phyloP scores from a whole-genome alignment of 2,797 vertebrate genomes.

The Acropternis orthonyx region DNA sequence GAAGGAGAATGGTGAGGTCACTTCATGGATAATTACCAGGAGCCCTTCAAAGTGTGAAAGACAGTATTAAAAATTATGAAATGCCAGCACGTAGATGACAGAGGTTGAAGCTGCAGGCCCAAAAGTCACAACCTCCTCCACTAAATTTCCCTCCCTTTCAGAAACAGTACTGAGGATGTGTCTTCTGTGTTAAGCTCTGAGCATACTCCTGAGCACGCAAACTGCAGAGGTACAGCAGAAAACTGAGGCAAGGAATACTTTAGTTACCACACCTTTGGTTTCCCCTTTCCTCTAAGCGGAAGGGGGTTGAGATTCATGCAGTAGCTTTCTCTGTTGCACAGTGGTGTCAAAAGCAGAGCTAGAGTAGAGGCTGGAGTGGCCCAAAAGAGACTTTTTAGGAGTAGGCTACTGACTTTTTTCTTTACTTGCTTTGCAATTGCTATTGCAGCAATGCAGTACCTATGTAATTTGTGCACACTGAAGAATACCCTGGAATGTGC shows the following conservation, averaged over 20 bases:
- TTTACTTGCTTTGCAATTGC: not conserved
- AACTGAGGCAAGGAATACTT: not conserved
- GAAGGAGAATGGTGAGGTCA: not conserved
- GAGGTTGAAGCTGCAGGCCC: not conserved
- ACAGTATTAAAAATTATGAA: not conserved
- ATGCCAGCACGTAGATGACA: not conserved
- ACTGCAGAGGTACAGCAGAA: not conserved
- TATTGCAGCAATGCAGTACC: not conserved
- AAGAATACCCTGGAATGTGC: fast-evolving
- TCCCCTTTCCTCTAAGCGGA: not conserved
- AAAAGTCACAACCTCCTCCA: not conserved
- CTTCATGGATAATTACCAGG: not conserved
- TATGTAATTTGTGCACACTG: fast-evolving
- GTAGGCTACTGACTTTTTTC: not conserved
- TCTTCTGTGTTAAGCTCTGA: fast-evolving
- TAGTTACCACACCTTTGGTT: not conserved
- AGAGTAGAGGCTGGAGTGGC: not conserved
- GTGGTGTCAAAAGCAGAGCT: not conserved
- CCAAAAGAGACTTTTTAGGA: not conserved
- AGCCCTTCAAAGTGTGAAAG: not conserved
- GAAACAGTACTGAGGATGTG: not conserved
- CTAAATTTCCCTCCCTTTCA: not conserved
- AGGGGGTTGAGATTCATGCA: not conserved
- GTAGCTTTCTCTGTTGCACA: not conserved
- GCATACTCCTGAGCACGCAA: not conserved